These are phyloP conservation scores for Aythya baeri DNA, from an alignment of 2,113 vertebrate species.

Conservation along the genomic window DNA sequence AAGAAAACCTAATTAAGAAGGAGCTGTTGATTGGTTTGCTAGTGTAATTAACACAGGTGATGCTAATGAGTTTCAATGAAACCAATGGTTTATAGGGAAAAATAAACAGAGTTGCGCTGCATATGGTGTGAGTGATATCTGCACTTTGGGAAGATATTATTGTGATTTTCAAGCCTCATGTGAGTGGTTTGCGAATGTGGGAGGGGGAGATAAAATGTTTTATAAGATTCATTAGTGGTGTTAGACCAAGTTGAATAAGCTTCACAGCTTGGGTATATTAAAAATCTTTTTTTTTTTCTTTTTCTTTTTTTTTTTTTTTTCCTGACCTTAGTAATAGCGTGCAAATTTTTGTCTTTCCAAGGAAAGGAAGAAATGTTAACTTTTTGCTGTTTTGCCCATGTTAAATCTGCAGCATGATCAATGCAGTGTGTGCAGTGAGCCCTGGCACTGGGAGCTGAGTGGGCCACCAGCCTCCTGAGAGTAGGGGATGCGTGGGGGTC, in stretches of 20 bases:
- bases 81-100: slow-evolving; percentile 87
- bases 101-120: slow-evolving; percentile 79
- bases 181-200: slow-evolving; percentile 84
- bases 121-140: slow-evolving; percentile 80
- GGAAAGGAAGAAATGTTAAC: slow-evolving; percentile 30
- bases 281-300: slow-evolving; percentile 47
- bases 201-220: slow-evolving; percentile 83
- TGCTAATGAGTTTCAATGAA: slow-evolving; percentile 99
- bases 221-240: slow-evolving; percentile 93
- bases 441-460: not conserved
- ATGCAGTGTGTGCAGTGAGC: not conserved
- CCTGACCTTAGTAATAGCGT: slow-evolving; percentile 56
- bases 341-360: slow-evolving; percentile 48
- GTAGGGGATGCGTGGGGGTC: fast-evolving
- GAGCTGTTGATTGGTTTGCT: slow-evolving; percentile 98
- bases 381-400: not conserved
- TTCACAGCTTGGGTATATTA: slow-evolving; percentile 62
- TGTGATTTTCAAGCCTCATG: slow-evolving; percentile 88
- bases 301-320: not conserved
- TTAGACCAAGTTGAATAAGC: slow-evolving; percentile 84
- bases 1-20: slow-evolving; percentile 98
- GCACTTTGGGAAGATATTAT: slow-evolving; percentile 84
- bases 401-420: not conserved
- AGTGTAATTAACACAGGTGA: slow-evolving; percentile 99
- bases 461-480: not conserved